A percentile compares a stretch with the other conserved stretches of the same genome.
phyloP scores from a whole-genome alignment of 2,888 invertebrate genomes.

The Morinoia aosen region DNA sequence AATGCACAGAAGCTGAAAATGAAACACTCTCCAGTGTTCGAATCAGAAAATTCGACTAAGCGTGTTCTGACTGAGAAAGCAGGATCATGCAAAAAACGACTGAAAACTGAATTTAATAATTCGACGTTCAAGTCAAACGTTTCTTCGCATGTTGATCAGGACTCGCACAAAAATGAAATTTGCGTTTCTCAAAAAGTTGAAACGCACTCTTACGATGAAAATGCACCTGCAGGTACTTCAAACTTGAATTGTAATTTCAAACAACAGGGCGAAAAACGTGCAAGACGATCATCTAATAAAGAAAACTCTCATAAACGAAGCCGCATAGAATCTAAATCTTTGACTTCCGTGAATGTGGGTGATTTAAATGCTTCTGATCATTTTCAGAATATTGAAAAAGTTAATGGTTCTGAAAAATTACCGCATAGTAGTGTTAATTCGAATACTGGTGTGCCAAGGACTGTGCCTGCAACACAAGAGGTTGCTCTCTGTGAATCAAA shows the following conservation, averaged over 20 bases:
- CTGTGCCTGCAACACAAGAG: background rate
- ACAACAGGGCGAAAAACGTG: background rate
- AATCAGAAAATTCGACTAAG: background rate
- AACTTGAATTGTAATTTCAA: background rate
- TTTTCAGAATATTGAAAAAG: background rate
- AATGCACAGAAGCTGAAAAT: background rate
- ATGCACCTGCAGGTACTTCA: background rate
- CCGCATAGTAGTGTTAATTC: background rate
- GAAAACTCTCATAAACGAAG: background rate
- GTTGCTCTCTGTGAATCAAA: background rate
- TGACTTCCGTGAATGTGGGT: background rate
- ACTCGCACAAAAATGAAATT: background rate
- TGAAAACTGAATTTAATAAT: background rate
- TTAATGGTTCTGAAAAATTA: background rate
- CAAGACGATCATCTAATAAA: background rate
- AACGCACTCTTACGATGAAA: background rate
- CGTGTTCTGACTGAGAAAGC: background rate
- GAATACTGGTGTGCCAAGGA: background rate
- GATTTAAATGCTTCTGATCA: background rate
- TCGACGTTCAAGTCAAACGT: background rate
- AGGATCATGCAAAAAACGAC: background rate
- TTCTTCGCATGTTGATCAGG: background rate
- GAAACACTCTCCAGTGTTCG: background rate
- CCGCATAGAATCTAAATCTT: background rate
- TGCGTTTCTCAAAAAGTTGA: background rate